Base-by-base conservation (phyloP, 2,888 invertebrate species). In the Mycogona germanica region DNA sequence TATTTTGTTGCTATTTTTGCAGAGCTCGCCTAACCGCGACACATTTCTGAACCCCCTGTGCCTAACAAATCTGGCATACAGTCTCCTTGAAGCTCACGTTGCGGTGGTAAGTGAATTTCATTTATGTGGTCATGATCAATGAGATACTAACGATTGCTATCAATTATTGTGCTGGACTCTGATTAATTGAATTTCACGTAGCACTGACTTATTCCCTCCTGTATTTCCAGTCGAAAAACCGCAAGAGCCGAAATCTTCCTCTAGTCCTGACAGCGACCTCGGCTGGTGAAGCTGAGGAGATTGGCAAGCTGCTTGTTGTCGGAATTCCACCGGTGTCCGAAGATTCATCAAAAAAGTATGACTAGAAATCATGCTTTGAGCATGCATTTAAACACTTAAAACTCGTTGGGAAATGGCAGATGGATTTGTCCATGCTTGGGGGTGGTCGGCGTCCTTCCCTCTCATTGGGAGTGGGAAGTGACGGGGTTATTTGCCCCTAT, bases 331-430 rank as follows among this genome's bases (percentile, higher is more conserved):
- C 51, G 2, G 26, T 51, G 6, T 51, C 51, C 7, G 51, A 51
- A 51, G 42, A 51, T 29, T 51, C 51, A 9, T 30, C 51, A 25
- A 51, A 42, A 42, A 51, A 51, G 51, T 51, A 51, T 17, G 7
- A 41, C 17, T 41, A 30, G 42, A 25, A 25, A 25, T 25, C 4
- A n/a, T 2, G 19, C 37, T 28, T 21, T 38, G 9, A 14, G 2
- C 17, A 14, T 19, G 47, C 17, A 26, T 3, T 5, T 32, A 28
- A 47, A 17, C 9, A 3, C 26, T 26, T 14, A 26, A 25, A n/a
- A n/a, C n/a, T n/a, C n/a, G n/a, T n/a, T n/a, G n/a, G n/a, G n/a
- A n/a, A n/a, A n/a, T n/a, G n/a, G n/a, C n/a, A n/a, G n/a, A n/a
- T n/a, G n/a, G n/a, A n/a, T n/a, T n/a, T n/a, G n/a, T n/a, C n/a